A percentile compares a stretch with the other conserved stretches of the same genome.
Conservation (phyloP, 2,797 vertebrate genomes). For the Sciaenops ocellatus region DNA sequence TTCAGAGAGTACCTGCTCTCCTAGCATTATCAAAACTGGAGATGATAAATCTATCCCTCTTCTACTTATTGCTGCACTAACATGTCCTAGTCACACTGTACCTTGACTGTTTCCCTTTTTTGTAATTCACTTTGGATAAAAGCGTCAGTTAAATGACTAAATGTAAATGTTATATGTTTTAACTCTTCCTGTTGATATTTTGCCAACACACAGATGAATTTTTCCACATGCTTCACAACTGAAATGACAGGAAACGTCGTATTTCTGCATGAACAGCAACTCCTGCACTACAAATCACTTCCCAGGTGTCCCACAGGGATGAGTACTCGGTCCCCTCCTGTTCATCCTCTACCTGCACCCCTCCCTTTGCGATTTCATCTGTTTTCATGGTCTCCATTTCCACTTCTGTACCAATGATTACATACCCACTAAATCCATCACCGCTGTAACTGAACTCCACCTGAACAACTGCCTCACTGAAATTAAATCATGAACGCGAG, state of each 20-base stretch:
- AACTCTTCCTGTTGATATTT: not conserved
- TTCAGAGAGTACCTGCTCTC: no score
- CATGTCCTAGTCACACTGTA: no score
- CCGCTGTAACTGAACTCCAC: constrained; percentile 4
- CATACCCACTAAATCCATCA: constrained; percentile 2
- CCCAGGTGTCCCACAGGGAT: not conserved
- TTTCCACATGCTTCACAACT: no score
- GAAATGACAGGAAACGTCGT: not conserved
- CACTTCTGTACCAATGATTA: not conserved
- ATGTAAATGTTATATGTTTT: not conserved
- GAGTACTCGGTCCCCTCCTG: not conserved
- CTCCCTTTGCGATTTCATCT: not conserved
- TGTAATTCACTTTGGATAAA: no score
- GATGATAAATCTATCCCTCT: no score
- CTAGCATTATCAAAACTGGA: no score
- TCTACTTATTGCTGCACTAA: no score
- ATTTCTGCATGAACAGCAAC: not conserved
- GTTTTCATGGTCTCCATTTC: not conserved
- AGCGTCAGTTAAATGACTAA: no score
- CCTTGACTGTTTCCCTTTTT: no score
- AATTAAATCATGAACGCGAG: constrained; percentile 21
- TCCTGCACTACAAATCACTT: not conserved
- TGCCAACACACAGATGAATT: not conserved
- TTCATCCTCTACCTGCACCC: not conserved
- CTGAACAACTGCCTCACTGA: constrained; percentile 34